Conservation (phyloP, 1,140 invertebrate species). For the Mactra quadrangularis region DNA sequence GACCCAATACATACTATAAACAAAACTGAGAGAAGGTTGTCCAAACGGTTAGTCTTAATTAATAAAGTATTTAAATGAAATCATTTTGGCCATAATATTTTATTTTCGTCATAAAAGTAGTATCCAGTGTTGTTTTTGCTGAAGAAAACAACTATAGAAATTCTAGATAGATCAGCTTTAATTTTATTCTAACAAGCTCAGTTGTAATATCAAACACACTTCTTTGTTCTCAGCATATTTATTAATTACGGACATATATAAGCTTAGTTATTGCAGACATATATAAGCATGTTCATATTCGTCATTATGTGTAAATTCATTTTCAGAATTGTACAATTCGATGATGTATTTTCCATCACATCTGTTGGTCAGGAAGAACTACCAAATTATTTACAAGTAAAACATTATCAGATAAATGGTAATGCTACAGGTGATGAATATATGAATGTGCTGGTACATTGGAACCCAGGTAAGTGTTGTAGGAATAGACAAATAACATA, state of each 20-base stretch:
- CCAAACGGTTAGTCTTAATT: conserved; percentile 5
- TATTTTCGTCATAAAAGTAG: background rate
- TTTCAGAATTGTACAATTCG: background rate
- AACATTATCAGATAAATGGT: conserved; percentile 1
- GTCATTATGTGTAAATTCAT: no score
- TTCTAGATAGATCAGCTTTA: background rate
- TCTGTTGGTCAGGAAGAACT: conserved; percentile 27
- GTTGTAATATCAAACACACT: background rate
- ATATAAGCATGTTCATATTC: no score
- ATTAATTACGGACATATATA: no score
- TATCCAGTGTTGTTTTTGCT: background rate
- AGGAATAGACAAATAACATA: no score
- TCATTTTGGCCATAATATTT: background rate
- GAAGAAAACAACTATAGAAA: background rate
- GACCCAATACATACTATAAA: background rate
- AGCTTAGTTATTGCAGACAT: no score
- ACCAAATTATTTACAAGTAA: conserved; percentile 1
- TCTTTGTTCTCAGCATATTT: background rate
- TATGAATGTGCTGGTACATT: conserved; percentile 28
- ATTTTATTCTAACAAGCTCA: background rate
- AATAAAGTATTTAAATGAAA: background rate
- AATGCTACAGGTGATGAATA: background rate
- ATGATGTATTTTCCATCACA: background rate
- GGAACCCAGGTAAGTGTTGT: conserved; percentile 53
- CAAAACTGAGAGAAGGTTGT: conserved; percentile 14